Conservation (phyloP, 2,797 vertebrate species). For the Crax fasciolata region DNA sequence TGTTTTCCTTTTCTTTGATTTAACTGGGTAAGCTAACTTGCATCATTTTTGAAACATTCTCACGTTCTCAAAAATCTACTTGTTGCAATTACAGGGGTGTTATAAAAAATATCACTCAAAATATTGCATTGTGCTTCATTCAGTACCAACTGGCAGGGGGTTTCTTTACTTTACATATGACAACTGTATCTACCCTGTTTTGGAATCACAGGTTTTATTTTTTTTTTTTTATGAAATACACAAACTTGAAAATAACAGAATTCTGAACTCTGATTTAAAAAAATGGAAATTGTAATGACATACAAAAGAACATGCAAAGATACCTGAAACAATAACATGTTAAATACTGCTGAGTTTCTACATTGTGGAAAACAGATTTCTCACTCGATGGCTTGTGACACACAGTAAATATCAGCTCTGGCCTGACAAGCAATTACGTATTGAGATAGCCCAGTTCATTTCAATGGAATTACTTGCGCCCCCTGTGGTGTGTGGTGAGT, state of each 20-base stretch:
- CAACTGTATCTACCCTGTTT: background rate
- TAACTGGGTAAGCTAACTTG: background rate
- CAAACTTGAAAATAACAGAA: background rate
- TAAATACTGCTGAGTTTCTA: background rate
- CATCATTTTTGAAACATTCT: background rate
- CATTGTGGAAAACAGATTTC: background rate
- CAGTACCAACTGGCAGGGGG: background rate
- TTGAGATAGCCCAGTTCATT: background rate
- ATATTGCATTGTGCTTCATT: background rate
- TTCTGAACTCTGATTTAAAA: background rate
- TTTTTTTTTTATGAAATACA: background rate
- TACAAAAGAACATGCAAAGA: background rate
- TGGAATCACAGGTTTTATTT: background rate
- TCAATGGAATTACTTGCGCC: background rate
- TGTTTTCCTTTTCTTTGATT: background rate
- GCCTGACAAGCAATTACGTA: background rate
- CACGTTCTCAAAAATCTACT: background rate
- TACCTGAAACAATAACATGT: background rate
- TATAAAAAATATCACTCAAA: background rate
- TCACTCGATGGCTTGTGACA: background rate
- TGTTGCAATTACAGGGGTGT: background rate
- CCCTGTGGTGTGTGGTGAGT: background rate
- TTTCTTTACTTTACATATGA: background rate
- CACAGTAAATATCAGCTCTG: background rate
- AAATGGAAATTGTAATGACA: background rate